Evolutionary conservation across 2,113 vertebrate species (phyloP), one percentile per base, ranked within the genome.

Genomic region (Anoura caudifer): DNA sequence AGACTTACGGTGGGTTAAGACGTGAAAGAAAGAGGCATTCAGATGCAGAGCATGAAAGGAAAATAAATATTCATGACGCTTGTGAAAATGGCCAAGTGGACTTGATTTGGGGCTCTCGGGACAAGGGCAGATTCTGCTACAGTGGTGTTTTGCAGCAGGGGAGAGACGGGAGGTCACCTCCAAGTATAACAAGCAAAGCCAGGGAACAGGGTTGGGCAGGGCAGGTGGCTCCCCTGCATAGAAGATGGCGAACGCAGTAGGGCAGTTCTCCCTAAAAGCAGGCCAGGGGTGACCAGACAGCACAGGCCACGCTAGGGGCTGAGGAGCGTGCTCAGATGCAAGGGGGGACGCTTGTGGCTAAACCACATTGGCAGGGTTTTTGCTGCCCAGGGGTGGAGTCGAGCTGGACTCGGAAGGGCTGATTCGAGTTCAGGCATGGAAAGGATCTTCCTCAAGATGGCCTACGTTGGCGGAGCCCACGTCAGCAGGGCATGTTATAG

Each of bases 231-330:
- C 31, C 0, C 2, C 26, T 33, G 45, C 26, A 6, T 0, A 14
- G n/a, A 41, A 33, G 63, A 4, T 20, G 12, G 14, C 24, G 3
- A 31, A 73, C 24, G 10, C 17, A 26, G n/a, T 2, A 52, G n/a
- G 24, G 33, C 9, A 1, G 11, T 26, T 38, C 59, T 65, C 15
- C 24, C 16, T 15, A 2, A 38, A 14, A 8, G 16, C n/a, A 22
- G 22, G 26, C 7, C 24, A 22, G 24, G 24, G 72, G 7, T 15
- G 4, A 20, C 10, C 7, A 9, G 11, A 28, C 3, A 24, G 59
- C 45, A 13, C n/a, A 12, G 26, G 3, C 31, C 5, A 6, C 24
- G 17, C 28, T 3, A 8, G 26, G 5, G 2, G 5, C 0, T 7
- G 13, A 4, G 0, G 24, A 38, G 6, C 16, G 3, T 2, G 31